Evolutionary conservation across 2,888 invertebrate genomes (phyloP).

Genomic region (Erpobdella octoculata): DNA sequence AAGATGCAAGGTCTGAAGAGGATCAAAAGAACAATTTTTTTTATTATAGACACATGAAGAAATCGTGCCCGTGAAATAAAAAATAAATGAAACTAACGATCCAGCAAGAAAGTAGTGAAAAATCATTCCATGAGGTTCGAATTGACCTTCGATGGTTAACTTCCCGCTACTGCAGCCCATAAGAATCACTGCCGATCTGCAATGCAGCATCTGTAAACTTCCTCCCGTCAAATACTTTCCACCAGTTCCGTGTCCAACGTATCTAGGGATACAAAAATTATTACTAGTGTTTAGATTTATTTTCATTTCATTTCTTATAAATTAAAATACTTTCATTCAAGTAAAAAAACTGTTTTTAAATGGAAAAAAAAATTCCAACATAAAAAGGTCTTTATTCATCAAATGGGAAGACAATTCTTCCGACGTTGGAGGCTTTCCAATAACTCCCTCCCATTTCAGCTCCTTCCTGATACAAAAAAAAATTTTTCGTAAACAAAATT

Average conservation of each 20-base stretch:
- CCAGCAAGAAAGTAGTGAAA: conserved; percentile 62
- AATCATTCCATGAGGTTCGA: conserved; percentile 60
- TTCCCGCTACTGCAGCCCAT: conserved; percentile 68
- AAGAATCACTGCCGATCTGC: conserved; percentile 59
- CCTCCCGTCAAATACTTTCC: conserved; percentile 60
- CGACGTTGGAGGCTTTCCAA: no score
- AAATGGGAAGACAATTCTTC: no score
- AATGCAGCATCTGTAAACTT: conserved; percentile 57
- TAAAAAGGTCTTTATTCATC: no score
- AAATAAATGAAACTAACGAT: conserved; percentile 55
- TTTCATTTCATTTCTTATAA: no score
- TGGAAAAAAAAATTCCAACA: no score
- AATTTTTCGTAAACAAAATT: neutral
- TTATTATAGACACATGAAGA: neutral
- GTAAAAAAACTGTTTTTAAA: no score
- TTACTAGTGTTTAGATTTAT: neutral
- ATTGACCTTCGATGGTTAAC: conserved; percentile 55
- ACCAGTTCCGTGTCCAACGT: conserved; percentile 71
- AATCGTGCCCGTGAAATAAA: neutral
- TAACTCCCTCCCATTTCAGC: no score
- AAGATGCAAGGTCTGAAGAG: conserved; percentile 67
- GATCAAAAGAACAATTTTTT: neutral
- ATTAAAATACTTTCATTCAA: no score
- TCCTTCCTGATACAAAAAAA: no score
- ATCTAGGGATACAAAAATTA: conserved; percentile 54